Conservation (phyloP, 2,797 vertebrate genomes). For the Rhadinocentrus ornatus region DNA sequence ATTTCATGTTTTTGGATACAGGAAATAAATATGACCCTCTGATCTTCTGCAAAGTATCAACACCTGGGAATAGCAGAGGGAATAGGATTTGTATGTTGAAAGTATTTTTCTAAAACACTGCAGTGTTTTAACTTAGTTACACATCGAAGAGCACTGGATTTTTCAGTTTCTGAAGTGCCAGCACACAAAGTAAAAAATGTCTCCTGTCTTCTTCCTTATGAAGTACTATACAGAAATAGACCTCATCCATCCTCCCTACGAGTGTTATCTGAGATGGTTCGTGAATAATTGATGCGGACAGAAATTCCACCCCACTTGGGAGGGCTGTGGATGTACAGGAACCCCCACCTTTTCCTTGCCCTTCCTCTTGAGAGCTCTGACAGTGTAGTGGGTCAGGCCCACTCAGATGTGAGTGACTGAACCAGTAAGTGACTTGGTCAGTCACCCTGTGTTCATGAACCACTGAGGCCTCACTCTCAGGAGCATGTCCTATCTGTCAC, state of each 20-base stretch:
- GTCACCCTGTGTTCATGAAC: conserved; percentile 65
- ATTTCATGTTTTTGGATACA: conserved; percentile 61
- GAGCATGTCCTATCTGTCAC: conserved; percentile 60
- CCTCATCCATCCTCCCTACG: conserved; percentile 77
- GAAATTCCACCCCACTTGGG: conserved; percentile 77
- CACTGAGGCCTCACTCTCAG: conserved; percentile 54
- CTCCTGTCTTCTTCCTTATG: conserved; percentile 78
- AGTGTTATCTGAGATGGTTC: conserved; percentile 80
- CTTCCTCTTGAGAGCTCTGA: conserved; percentile 57
- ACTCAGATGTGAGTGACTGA: conserved; percentile 69
- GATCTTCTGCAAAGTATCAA: conserved; percentile 65
- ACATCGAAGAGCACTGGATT: conserved; percentile 57
- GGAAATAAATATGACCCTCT: conserved; percentile 59
- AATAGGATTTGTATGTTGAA: conserved; percentile 54
- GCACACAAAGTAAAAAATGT: conserved; percentile 77
- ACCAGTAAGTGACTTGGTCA: conserved; percentile 70
- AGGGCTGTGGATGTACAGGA: conserved; percentile 67
- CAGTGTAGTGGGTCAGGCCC: conserved; percentile 59
- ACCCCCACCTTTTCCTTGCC: conserved; percentile 65
- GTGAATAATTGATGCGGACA: conserved; percentile 83
- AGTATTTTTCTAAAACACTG: conserved; percentile 65
- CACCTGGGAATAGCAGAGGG: conserved; percentile 61
- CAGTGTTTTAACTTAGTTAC: conserved; percentile 51
- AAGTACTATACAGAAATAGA: conserved; percentile 83
- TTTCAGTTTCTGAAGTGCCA: conserved; percentile 63